Conservation (phyloP, 2,888 invertebrate genomes). For the Cephonodes hylas region DNA sequence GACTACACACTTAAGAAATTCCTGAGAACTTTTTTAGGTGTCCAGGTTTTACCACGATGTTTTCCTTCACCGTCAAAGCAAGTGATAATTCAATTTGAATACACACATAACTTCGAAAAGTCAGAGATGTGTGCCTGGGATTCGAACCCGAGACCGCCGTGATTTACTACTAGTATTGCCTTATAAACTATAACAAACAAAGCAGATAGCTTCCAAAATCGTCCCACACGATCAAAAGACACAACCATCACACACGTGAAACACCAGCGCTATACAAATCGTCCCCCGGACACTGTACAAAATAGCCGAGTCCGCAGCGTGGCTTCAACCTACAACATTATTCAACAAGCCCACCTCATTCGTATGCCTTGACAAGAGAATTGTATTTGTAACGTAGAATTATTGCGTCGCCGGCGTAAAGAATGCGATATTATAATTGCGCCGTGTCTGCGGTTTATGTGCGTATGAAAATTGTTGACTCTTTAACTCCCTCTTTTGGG, state of each 20-base stretch:
- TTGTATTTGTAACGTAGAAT: slow-evolving; percentile 66
- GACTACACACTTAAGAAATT: no score
- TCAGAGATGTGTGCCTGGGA: no score
- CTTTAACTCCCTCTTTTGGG: background rate
- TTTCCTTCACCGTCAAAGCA: no score
- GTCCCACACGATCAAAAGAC: background rate
- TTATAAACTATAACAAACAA: no score
- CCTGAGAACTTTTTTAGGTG: no score
- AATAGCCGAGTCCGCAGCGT: slow-evolving; percentile 1
- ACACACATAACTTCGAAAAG: no score
- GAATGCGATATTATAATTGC: slow-evolving; percentile 13
- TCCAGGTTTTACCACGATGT: no score
- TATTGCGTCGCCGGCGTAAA: slow-evolving; percentile 41
- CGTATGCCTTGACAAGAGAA: slow-evolving; percentile 62
- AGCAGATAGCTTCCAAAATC: no score
- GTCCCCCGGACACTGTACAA: background rate
- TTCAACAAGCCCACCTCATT: slow-evolving; percentile 64
- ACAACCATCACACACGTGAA: background rate
- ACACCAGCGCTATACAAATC: background rate
- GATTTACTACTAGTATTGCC: no score
- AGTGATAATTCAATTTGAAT: no score
- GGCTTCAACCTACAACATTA: slow-evolving; percentile 31
- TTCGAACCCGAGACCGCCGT: no score
- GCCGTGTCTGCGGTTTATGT: background rate
- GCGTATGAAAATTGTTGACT: background rate